phyloP scores from a whole-genome alignment of 2,797 vertebrate genomes.

The Scolopax rusticola region DNA sequence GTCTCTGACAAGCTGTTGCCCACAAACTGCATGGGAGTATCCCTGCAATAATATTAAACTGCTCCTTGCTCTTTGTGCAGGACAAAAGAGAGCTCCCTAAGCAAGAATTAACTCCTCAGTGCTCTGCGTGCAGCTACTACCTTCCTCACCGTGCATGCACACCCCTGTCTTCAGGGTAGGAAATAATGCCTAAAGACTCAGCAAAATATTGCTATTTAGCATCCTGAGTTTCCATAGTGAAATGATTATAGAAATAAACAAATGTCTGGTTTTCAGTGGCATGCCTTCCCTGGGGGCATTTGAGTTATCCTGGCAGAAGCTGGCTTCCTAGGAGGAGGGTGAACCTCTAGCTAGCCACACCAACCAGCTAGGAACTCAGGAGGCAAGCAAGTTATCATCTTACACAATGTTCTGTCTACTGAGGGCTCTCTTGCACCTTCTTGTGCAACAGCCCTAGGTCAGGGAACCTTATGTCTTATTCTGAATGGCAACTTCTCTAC shows the following conservation, averaged over 20 bases:
- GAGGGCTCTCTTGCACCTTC: not conserved
- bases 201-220: not conserved
- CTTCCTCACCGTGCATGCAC: not conserved
- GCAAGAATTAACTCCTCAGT: not conserved
- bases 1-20: conserved; percentile 26
- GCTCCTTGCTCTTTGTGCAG: not conserved
- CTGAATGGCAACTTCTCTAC: not conserved
- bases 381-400: not conserved
- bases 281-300: not conserved
- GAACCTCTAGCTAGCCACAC: not conserved
- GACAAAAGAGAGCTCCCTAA: not conserved
- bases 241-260: not conserved
- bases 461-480: not conserved
- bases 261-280: not conserved
- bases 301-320: not conserved
- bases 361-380: not conserved
- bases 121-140: not conserved
- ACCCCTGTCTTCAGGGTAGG: not conserved
- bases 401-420: not conserved
- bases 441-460: not conserved
- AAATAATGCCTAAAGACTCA: not conserved
- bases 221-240: not conserved
- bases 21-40: not conserved
- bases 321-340: not conserved
- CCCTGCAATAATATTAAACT: not conserved